phyloP scores from a whole-genome alignment of 1,140 invertebrate genomes.

The Ceratina australensis region DNA sequence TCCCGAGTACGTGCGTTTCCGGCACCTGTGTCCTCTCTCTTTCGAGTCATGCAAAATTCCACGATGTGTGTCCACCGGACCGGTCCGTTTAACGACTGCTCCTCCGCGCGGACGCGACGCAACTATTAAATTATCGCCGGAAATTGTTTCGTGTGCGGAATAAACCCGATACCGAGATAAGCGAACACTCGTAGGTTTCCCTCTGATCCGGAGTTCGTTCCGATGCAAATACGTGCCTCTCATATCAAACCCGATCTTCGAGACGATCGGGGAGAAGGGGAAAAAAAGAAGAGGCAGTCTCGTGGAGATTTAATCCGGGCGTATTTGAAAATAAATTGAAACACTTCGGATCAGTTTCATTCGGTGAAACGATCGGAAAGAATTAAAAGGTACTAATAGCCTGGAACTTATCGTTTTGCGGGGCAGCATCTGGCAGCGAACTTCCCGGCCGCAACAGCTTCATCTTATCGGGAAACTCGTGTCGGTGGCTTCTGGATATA shows the following conservation, averaged over 20 bases:
- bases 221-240: no score
- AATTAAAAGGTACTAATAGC: neutral
- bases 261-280: no score
- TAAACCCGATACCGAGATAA: no score
- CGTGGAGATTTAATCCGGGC: no score
- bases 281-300: no score
- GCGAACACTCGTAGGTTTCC: no score
- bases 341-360: neutral
- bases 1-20: constrained; percentile 18
- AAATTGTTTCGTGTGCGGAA: neutral
- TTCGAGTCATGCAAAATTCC: neutral
- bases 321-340: no score
- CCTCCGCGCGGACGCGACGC: neutral
- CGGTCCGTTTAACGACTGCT: neutral
- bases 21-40: no score
- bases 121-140: neutral
- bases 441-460: constrained; percentile 29
- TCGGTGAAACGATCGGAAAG: neutral
- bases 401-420: no score
- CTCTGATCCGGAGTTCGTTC: no score
- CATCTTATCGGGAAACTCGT: neutral
- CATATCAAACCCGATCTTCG: no score
- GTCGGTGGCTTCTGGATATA: constrained; percentile 28
- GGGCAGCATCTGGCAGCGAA: constrained; percentile 30
- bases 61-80: neutral